These are phyloP conservation scores for Zaprionus tsacasi DNA, from an alignment of 1,140 invertebrate genomes.

Conservation along the genomic window DNA sequence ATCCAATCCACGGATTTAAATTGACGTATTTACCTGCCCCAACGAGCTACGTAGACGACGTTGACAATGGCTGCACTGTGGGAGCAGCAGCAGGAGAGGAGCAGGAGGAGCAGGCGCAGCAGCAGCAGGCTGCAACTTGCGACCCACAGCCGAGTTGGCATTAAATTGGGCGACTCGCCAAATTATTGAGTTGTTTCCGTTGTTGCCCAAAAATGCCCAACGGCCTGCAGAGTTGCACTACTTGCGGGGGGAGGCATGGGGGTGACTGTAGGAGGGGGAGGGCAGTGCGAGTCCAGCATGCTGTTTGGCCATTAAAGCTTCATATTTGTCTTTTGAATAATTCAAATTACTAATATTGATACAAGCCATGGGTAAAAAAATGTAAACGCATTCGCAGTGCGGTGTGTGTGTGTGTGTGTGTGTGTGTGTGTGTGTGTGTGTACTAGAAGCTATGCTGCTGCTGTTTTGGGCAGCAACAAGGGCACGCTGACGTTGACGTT, in stretches of 20 bases:
- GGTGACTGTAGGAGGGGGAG: conserved; percentile 19
- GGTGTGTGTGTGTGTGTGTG: conserved; percentile 11
- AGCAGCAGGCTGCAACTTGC: conserved; percentile 25
- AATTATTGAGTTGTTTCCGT: conserved; percentile 79
- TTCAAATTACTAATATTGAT: conserved; percentile 85
- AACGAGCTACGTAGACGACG: conserved; percentile 46
- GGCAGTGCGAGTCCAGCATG: conserved; percentile 27
- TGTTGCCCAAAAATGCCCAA: conserved; percentile 41
- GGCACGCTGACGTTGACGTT: conserved; percentile 71
- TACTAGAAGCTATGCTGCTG: conserved; percentile 23
- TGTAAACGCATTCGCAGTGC: conserved; percentile 65
- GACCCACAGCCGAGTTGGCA: conserved; percentile 43
- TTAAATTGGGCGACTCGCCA: conserved; percentile 81
- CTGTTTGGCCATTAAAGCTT: conserved; percentile 84
- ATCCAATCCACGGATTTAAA: conserved; percentile 83
- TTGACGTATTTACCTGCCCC: conserved; percentile 80
- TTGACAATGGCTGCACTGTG: conserved; percentile 62
- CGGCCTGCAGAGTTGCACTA: conserved; percentile 46
- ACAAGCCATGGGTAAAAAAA: conserved; percentile 77
- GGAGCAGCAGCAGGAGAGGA: background rate
- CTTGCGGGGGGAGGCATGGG: background rate
- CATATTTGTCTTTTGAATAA: conserved; percentile 84
- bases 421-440: conserved; percentile 18
- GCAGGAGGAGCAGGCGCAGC: background rate
- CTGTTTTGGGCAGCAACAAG: conserved; percentile 51